Base-by-base conservation (phyloP, 1,140 invertebrate genomes). In the Nomia melanderi region DNA sequence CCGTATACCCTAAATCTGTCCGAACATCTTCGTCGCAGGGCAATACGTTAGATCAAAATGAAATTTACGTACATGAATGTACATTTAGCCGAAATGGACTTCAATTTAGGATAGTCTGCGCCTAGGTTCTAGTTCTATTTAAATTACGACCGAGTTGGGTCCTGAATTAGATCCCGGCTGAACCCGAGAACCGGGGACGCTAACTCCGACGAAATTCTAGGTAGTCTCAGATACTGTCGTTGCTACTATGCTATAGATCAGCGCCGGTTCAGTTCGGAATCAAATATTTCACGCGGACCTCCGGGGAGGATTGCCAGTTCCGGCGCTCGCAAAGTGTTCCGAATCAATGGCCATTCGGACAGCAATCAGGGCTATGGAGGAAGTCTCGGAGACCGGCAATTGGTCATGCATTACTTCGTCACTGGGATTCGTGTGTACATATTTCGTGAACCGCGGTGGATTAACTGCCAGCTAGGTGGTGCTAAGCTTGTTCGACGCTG, bases 401-500 rank as follows among this genome's bases (percentile, higher is more conserved):
- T 53, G 50, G 50, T 53, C 50, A 25, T 53, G 25, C 3, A 53
- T 53, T 53, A 53, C 50, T 53, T 53, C 25, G n/a, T 25, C 8
- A 25, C 23, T n/a, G 50, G 7, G 8, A 53, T 23, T 53, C 23
- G 23, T n/a, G 50, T 23, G 23, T 31, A 33, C 8, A 9, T 23
- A 20, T 41, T 56, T 44, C 39, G 57, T 47, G 67, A 69, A 79
- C 64, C 77, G 39, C 65, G n/a, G 25, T 20, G 17, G 63, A 77
- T 67, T 77, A 77, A 70, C 65, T 56, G 75, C 36, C 72, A n/a
- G 27, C 25, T 12, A 7, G 36, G 66, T 36, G 36, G 12, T 23
- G 11, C 63, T 7, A 31, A 4, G 47, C 8, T 74, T 39, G 39
- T 14, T 47, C 4, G 25, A 53, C 44, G 47, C 64, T 36, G 50